Percentiles rank a stretch among this genome's conserved stretches.
Evolutionary conservation across 2,888 invertebrate species (phyloP).

Genomic region (Xestia sexstrigata): DNA sequence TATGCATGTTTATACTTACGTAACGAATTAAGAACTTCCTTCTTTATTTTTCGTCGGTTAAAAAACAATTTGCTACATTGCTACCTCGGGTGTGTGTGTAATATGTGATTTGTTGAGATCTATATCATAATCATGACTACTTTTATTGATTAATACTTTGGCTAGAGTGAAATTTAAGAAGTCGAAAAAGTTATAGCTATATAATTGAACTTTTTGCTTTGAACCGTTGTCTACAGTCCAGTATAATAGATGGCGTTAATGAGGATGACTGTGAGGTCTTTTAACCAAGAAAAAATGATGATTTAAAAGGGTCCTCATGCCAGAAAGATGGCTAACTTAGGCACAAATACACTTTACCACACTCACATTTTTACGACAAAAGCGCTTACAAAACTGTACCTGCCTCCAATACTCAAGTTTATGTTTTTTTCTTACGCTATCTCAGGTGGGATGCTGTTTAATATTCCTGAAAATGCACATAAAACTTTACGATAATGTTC

Average conservation of each 20-base stretch:
- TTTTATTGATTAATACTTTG: neutral
- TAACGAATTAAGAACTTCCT: no score
- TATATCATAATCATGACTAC: no score
- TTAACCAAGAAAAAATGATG: neutral
- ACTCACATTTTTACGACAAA: slow-evolving; percentile 35
- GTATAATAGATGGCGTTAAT: neutral
- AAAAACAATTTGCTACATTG: no score
- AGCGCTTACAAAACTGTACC: slow-evolving; percentile 13
- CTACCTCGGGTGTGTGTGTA: no score
- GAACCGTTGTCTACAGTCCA: neutral
- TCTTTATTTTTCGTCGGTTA: no score
- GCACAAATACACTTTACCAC: slow-evolving; percentile 20
- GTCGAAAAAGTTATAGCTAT: neutral
- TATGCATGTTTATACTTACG: no score
- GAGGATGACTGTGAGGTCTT: neutral
- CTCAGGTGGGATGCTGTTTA: slow-evolving; percentile 43
- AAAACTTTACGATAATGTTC: slow-evolving; percentile 39
- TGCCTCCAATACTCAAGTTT: slow-evolving; percentile 34
- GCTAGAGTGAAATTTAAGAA: neutral
- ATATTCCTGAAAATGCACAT: slow-evolving; percentile 45
- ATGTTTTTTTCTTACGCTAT: slow-evolving; percentile 39
- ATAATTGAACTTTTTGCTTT: neutral
- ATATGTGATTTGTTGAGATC: no score
- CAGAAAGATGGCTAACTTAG: neutral
- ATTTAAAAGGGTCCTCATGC: neutral